phyloP scores from a whole-genome alignment of 2,797 vertebrate species.

The Orestias chungarensis region DNA sequence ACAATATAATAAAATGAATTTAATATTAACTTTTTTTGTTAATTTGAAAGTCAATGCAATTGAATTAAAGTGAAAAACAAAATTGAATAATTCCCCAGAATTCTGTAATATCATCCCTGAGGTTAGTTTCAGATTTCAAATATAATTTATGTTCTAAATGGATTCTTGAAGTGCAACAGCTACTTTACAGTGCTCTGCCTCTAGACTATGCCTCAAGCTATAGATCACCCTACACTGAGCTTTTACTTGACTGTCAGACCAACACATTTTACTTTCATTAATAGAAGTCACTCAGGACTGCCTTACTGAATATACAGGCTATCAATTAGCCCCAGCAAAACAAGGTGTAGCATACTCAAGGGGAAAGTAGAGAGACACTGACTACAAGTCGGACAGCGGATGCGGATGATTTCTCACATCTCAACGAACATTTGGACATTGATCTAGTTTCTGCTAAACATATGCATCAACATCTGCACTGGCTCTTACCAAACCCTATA shows the following conservation, averaged over 20 bases:
- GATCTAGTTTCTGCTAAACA: not conserved
- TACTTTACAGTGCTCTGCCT: slow-evolving; percentile 41
- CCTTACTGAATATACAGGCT: slow-evolving; percentile 75
- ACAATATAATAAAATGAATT: not conserved
- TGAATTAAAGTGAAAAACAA: too few species aligned
- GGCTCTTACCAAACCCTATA: not conserved
- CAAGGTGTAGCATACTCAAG: slow-evolving; percentile 51
- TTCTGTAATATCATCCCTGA: slow-evolving; percentile 29
- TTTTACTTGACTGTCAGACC: slow-evolving; percentile 71
- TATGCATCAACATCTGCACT: slow-evolving; percentile 21
- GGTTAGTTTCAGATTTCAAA: too few species aligned
- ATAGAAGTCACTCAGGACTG: slow-evolving; percentile 76
- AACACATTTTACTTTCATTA: slow-evolving; percentile 75
- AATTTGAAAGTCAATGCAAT: too few species aligned
- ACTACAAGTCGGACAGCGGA: slow-evolving; percentile 41
- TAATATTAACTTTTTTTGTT: too few species aligned
- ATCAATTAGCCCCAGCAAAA: slow-evolving; percentile 75
- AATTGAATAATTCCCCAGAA: not conserved
- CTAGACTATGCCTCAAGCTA: slow-evolving; percentile 51
- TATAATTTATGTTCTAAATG: too few species aligned
- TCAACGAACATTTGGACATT: slow-evolving; percentile 15
- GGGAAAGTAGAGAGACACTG: slow-evolving; percentile 41
- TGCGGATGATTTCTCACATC: slow-evolving; percentile 26
- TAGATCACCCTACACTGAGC: slow-evolving; percentile 64
- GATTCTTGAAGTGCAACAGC: slow-evolving; percentile 54